Percentiles rank a stretch among this genome's conserved stretches.
Conservation (phyloP, 2,113 vertebrate genomes). For the Chloroceryle aenea region DNA sequence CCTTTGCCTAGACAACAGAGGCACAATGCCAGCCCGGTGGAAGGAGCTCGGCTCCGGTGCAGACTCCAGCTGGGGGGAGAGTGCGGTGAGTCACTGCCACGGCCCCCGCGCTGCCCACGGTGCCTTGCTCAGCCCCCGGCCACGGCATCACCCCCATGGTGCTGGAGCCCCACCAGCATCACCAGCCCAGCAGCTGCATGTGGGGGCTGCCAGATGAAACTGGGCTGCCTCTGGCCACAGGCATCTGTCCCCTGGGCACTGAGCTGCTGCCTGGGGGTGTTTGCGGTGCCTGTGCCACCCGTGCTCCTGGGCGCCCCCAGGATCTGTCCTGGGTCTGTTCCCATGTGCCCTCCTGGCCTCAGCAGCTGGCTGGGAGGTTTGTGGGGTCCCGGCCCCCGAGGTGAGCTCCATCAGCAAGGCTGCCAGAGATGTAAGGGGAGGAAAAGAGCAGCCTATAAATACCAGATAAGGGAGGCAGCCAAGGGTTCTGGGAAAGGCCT, state of each 20-base stretch:
- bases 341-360: background rate
- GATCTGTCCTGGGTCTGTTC: background rate
- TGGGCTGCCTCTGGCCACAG: background rate
- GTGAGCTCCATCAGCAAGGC: accelerated
- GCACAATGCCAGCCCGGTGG: background rate
- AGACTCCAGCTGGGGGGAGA: accelerated
- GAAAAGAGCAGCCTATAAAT: background rate
- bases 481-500: constrained; percentile 12
- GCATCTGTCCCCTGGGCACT: accelerated
- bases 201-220: accelerated
- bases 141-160: accelerated
- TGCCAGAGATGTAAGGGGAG: background rate
- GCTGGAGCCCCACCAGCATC: accelerated
- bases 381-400: background rate
- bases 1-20: constrained; percentile 63
- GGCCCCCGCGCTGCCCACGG: accelerated
- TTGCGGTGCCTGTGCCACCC: background rate
- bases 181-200: accelerated
- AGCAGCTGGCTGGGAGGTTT: accelerated
- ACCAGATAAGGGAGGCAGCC: background rate
- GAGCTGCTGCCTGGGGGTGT: accelerated
- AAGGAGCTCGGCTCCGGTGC: background rate
- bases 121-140: accelerated
- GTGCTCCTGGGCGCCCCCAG: background rate
- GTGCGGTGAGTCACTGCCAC: accelerated